Evolutionary conservation across 2,797 vertebrate species (phyloP).

Genomic region (Hapalemur alaotrensis): DNA sequence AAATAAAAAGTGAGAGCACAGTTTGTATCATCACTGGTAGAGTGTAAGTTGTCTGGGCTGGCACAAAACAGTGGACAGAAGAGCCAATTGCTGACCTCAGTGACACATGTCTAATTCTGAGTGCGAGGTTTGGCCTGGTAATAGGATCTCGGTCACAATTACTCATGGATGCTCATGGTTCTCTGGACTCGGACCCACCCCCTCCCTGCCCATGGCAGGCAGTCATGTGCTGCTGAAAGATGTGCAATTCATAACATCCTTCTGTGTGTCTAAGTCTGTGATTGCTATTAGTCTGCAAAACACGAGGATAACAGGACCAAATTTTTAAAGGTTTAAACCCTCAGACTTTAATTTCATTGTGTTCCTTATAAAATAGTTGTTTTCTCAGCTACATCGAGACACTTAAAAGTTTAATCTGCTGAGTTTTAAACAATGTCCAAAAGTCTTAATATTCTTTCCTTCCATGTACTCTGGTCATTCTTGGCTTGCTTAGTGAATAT

Average conservation of each 20-base stretch:
- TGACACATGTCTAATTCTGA: constrained; percentile 2
- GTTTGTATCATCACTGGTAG: not conserved
- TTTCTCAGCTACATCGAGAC: constrained; percentile 50
- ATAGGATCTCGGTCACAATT: constrained; percentile 48
- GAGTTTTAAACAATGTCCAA: constrained; percentile 49
- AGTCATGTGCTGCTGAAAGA: constrained; percentile 36
- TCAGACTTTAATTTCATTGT: constrained; percentile 51
- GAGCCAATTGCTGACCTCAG: constrained; percentile 64
- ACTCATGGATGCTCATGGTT: constrained; percentile 56
- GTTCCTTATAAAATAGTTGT: constrained; percentile 73
- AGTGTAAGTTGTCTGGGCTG: constrained; percentile 37
- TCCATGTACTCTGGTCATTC: not conserved
- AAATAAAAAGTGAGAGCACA: constrained; percentile 11
- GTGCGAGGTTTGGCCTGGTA: not conserved
- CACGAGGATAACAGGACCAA: not conserved
- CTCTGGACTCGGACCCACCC: constrained; percentile 40
- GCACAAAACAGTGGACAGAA: not conserved
- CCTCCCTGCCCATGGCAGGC: not conserved
- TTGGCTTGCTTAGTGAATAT: constrained; percentile 34
- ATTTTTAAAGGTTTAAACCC: constrained; percentile 38
- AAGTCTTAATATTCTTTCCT: constrained; percentile 44
- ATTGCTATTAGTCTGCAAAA: constrained; percentile 53
- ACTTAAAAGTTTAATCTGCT: constrained; percentile 45
- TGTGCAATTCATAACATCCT: constrained; percentile 42
- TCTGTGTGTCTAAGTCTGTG: not conserved